Conservation (phyloP, 2,797 vertebrate genomes). For the Limnodromus scolopaceus region DNA sequence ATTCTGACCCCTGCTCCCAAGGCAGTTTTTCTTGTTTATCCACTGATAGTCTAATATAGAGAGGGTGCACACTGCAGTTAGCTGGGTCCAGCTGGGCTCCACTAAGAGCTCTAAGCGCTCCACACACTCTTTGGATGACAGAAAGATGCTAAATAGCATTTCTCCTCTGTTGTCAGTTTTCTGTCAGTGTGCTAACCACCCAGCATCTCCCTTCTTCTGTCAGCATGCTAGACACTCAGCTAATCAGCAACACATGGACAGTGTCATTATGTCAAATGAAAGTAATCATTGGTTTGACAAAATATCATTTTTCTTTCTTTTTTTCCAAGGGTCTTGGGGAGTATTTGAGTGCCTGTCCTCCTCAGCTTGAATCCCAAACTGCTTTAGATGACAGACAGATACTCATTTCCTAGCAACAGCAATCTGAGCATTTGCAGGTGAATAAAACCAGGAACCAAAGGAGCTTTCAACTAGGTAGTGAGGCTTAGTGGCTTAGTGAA, state of each 20-base stretch:
- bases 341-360: neutral
- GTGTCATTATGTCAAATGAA: neutral
- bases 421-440: neutral
- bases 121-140: neutral
- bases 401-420: neutral
- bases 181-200: slow-evolving; percentile 19
- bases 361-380: neutral
- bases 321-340: neutral
- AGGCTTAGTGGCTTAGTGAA: neutral
- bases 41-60: neutral
- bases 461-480: neutral
- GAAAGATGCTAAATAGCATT: neutral
- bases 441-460: neutral
- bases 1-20: neutral
- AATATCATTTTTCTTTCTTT: neutral
- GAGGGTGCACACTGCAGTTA: neutral
- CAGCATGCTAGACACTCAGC: neutral
- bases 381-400: slow-evolving; percentile 5
- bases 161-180: slow-evolving; percentile 17
- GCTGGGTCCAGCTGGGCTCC: neutral
- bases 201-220: neutral
- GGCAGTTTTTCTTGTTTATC: neutral
- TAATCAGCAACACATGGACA: slow-evolving; percentile 24
- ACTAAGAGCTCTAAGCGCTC: neutral
- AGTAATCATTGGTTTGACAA: neutral